Evolutionary conservation across 2,888 invertebrate genomes (phyloP), one percentile per base, ranked within the genome.

Genomic region (Abrostola triplasia): DNA sequence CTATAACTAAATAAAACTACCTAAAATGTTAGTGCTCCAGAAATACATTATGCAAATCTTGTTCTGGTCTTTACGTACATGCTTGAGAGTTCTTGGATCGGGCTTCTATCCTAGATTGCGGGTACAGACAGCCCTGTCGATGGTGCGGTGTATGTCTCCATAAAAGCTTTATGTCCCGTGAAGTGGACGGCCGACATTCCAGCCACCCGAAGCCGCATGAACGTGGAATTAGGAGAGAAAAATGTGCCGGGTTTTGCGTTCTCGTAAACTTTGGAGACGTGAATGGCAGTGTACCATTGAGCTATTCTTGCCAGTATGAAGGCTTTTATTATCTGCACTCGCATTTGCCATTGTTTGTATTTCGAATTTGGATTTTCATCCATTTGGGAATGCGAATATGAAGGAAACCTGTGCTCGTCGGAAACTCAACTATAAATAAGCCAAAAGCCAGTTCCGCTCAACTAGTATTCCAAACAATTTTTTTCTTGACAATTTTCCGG

Each of bases 131-230:
- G 47, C 76, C 79, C 79, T 77, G 63, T 36, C 24, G 65, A 74
- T 74, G 73, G 67, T 80, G 73, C 67, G 74, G 83, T 80, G 84
- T 86, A 82, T 84, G 85, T 89, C 88, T 89, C 86, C 87, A 89
- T 91, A 90, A 92, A 90, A 83, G 88, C 81, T 92, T 92, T 92
- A 91, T 91, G 90, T 88, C 64, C 84, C 90, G 89, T 90, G 90
- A 90, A 90, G 87, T 86, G 87, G 84, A 77, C 84, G 66, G 64
- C 71, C 72, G 73, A 74, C 83, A 85, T 86, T 83, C 83, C 84
- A 64, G 63, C 71, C 70, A 66, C 67, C 77, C 80, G 76, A 68
- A 76, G 70, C 63, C 59, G 71, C 70, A 76, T 74, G 73, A 79
- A 81, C 82, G 79, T 76, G 60, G 83, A 77, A 80, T 82, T 84